Evolutionary conservation across 2,888 invertebrate genomes (phyloP).

Genomic region (Agrochola circellaris): DNA sequence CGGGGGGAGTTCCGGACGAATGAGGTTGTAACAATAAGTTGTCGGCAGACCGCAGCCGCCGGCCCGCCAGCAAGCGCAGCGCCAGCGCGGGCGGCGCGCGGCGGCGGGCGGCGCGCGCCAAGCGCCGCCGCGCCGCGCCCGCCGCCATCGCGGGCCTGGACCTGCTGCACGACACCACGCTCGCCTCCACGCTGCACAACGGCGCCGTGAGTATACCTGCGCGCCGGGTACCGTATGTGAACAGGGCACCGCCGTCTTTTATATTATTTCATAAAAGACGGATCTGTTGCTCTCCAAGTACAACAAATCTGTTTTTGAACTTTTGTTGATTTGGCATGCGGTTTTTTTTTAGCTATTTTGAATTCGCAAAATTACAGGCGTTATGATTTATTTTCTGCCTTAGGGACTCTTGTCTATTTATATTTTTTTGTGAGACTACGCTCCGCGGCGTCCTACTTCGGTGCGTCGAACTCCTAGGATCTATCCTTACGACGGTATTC

Average conservation of each 20-base stretch:
- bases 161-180: constrained; percentile 96
- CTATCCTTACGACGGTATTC: not conserved
- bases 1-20: not conserved
- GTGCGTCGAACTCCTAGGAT: not conserved
- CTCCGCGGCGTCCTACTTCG: not conserved
- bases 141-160: constrained; percentile 96
- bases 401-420: not conserved
- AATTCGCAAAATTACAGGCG: not conserved
- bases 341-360: not conserved
- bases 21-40: not conserved
- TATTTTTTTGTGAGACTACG: not conserved
- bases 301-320: constrained; percentile 20
- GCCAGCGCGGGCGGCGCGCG: constrained; percentile 88
- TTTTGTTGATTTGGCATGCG: constrained; percentile 29
- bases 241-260: constrained; percentile 27
- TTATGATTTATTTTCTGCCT: not conserved
- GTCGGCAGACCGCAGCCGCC: constrained; percentile 82
- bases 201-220: constrained; percentile 84
- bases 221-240: constrained; percentile 25
- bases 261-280: constrained; percentile 40
- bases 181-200: constrained; percentile 96
- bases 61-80: constrained; percentile 85
- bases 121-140: constrained; percentile 87
- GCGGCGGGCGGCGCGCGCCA: constrained; percentile 81
- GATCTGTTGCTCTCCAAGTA: constrained; percentile 30